These are phyloP conservation scores for Sarcophilus harrisii DNA, from an alignment of 2,797 vertebrate genomes.

Conservation along the genomic window DNA sequence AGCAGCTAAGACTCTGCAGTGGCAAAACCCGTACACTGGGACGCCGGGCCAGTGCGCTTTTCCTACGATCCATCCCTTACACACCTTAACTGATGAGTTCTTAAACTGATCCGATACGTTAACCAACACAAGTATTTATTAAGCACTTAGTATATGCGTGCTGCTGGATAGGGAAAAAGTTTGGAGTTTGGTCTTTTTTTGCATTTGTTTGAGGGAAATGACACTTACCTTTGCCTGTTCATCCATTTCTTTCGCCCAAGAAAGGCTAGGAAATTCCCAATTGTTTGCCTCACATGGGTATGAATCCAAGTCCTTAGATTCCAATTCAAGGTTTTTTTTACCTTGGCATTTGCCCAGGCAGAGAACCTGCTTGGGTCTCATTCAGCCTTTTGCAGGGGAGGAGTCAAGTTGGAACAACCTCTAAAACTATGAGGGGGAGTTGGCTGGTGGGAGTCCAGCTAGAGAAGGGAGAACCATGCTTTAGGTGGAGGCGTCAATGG, in stretches of 20 bases:
- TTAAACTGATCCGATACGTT: not conserved
- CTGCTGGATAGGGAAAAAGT: not conserved
- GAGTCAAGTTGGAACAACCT: not conserved
- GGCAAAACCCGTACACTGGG: not conserved
- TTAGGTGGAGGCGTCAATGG: not conserved
- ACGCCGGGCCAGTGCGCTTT: not conserved
- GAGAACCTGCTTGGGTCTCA: not conserved
- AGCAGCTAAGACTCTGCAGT: not conserved
- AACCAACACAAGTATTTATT: not conserved
- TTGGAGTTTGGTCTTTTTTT: not conserved
- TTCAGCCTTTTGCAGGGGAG: not conserved
- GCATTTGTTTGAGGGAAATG: not conserved
- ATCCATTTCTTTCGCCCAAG: not conserved
- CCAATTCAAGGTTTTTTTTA: not conserved
- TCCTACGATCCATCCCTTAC: not conserved
- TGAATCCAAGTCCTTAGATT: not conserved
- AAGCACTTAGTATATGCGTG: not conserved
- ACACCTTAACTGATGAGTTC: not conserved
- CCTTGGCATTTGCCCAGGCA: not conserved
- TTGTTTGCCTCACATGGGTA: not conserved
- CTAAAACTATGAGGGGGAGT: not conserved
- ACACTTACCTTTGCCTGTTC: not conserved
- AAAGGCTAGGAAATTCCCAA: not conserved
- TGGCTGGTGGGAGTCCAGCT: not conserved
- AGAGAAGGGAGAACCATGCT: not conserved